Percentiles rank a stretch among this genome's conserved stretches.
Conservation (phyloP, 2,113 vertebrate genomes). For the Etheostoma spectabile region DNA sequence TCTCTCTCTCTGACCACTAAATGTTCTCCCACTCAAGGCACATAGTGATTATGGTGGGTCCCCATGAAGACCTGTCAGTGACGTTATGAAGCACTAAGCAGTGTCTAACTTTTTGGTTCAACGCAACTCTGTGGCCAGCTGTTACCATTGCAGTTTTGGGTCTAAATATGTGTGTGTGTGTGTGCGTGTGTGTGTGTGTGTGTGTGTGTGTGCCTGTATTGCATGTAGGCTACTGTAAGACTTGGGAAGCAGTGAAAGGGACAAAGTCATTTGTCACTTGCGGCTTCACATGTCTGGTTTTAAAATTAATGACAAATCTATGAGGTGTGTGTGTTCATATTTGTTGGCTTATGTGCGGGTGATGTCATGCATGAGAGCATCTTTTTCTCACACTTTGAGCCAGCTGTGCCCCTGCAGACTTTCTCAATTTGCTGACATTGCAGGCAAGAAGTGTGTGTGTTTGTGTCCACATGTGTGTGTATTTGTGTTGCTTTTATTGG, state of each 20-base stretch:
- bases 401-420: constrained; percentile 47
- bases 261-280: constrained; percentile 79
- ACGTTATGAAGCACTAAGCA: constrained; percentile 69
- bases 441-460: constrained; percentile 25
- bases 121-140: constrained; percentile 61
- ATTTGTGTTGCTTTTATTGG: constrained; percentile 62
- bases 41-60: constrained; percentile 73
- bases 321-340: constrained; percentile 53
- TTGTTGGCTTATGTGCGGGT: constrained; percentile 46
- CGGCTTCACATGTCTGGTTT: constrained; percentile 70
- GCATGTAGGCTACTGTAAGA: background rate
- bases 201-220: background rate
- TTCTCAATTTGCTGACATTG: constrained; percentile 68
- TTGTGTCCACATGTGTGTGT: constrained; percentile 17
- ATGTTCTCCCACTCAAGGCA: constrained; percentile 63
- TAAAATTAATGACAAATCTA: constrained; percentile 77
- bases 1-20: constrained; percentile 64
- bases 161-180: constrained; percentile 14
- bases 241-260: constrained; percentile 37
- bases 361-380: constrained; percentile 68
- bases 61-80: constrained; percentile 74
- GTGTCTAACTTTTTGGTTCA: constrained; percentile 62
- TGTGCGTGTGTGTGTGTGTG: constrained; percentile 24
- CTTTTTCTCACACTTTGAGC: constrained; percentile 61
- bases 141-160: constrained; percentile 65